Evolutionary conservation across 2,797 vertebrate species (phyloP), one percentile per base, ranked within the genome.

Genomic region (Menidia menidia): DNA sequence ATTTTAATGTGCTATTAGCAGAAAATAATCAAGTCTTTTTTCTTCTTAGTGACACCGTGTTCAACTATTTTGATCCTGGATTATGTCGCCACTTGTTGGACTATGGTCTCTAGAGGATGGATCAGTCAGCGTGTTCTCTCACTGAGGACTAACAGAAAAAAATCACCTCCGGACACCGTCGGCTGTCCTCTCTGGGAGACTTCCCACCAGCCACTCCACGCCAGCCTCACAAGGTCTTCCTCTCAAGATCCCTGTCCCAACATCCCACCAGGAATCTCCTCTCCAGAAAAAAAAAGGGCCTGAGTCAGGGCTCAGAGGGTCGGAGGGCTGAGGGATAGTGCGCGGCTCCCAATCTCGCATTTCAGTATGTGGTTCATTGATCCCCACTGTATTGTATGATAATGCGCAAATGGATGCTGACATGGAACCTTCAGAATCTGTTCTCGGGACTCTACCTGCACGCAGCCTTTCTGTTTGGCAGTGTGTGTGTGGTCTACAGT

Each of bases 321-420:
- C 16, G n/a, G 69, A 61, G 73, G 64, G 84, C 93, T 85, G 82
- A 94, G 88, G 80, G 69, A 77, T 87, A 92, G 87, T 79, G 47
- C 82, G 60, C 91, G 90, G 92, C 93, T 93, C 92, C 82, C 87
- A 91, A 91, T 93, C 92, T 94, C 89, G 90, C 88, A 92, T 96
- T 96, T 96, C 96, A 97, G 95, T 95, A 98, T 99, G 98, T 95
- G 96, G 93, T 95, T 95, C 96, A 92, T 93, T 95, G 95, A 95
- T 91, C 93, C 94, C 95, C 89, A 94, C 94, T 95, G 94, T 94
- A 97, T 94, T 95, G 93, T 91, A 96, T 95, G 96, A 99, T 99
- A 97, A 99, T 99, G 98, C 97, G 88, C 97, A 98, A 94, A 99
- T 99, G 98, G 98, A 96, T 95, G 95, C 96, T 96, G 94, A 95